Evolutionary conservation across 2,888 invertebrate species (phyloP).

Genomic region (Zaprionus lineosus): DNA sequence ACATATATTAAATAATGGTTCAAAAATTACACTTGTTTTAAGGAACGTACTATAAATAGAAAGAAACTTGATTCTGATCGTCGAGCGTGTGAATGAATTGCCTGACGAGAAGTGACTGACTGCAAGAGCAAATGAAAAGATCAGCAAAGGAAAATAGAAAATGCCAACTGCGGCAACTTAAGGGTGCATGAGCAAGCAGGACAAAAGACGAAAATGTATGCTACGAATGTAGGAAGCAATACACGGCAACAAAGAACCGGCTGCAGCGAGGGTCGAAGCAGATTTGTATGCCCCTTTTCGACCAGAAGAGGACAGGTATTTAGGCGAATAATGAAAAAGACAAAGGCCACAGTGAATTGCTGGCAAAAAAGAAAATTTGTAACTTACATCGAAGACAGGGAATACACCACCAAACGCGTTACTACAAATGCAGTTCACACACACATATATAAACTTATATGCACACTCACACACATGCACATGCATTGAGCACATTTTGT

Average conservation of each 20-base stretch:
- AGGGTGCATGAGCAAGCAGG: slow-evolving; percentile 22
- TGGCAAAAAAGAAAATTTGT: slow-evolving; percentile 40
- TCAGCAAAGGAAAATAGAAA: slow-evolving; percentile 32
- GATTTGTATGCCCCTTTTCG: slow-evolving; percentile 40
- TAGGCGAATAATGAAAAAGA: slow-evolving; percentile 13
- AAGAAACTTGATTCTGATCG: slow-evolving; percentile 7
- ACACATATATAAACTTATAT: slow-evolving; percentile 2
- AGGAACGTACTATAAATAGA: too few species aligned
- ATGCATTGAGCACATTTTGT: slow-evolving; percentile 54
- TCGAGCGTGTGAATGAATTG: slow-evolving; percentile 9
- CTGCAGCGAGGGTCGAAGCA: slow-evolving; percentile 30
- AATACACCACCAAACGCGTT: slow-evolving; percentile 49
- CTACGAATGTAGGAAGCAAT: neutral
- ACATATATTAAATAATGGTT: too few species aligned
- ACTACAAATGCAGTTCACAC: slow-evolving; percentile 13
- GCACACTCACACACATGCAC: slow-evolving; percentile 2
- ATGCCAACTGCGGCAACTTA: slow-evolving; percentile 6
- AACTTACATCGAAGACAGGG: slow-evolving; percentile 37
- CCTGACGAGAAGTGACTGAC: slow-evolving; percentile 16
- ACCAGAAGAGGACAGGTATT: slow-evolving; percentile 41
- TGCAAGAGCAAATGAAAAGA: slow-evolving; percentile 16
- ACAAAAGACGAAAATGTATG: slow-evolving; percentile 5
- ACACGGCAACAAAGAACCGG: slow-evolving; percentile 29
- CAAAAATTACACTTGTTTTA: too few species aligned
- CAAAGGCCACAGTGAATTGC: slow-evolving; percentile 6